A percentile compares a stretch with the other conserved stretches of the same genome.
These are phyloP conservation scores for Synanthedon andrenaeformis DNA, from an alignment of 2,888 invertebrate species.

Conservation along the genomic window DNA sequence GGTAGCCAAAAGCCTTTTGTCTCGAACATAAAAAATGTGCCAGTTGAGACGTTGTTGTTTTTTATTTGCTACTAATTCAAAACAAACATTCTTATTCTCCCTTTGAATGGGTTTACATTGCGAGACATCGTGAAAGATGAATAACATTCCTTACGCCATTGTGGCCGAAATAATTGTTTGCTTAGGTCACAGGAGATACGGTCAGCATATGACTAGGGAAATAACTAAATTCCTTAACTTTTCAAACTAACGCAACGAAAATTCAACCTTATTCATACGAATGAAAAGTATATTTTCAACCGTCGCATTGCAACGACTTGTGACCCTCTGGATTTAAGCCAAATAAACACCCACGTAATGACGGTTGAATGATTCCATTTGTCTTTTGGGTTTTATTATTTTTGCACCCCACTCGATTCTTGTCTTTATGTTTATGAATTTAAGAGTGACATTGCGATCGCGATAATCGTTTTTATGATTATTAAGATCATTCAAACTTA, in stretches of 20 bases:
- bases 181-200: slow-evolving; percentile 10
- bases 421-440: neutral
- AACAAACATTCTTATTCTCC: neutral
- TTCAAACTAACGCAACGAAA: neutral
- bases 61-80: too few species aligned
- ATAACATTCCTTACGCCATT: slow-evolving; percentile 17
- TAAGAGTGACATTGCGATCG: neutral
- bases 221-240: slow-evolving; percentile 11
- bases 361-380: slow-evolving; percentile 30
- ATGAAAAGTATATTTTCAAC: slow-evolving; percentile 10
- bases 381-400: slow-evolving; percentile 30
- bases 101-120: slow-evolving; percentile 11
- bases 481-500: neutral
- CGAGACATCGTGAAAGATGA: slow-evolving; percentile 9
- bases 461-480: neutral
- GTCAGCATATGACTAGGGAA: slow-evolving; percentile 10
- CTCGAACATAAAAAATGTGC: too few species aligned
- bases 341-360: slow-evolving; percentile 23
- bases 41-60: too few species aligned
- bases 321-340: slow-evolving; percentile 6
- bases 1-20: too few species aligned
- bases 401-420: slow-evolving; percentile 3
- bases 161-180: slow-evolving; percentile 20
- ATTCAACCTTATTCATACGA: slow-evolving; percentile 9
- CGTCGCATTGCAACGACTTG: neutral